Conservation (phyloP, 2,797 vertebrate species). For the Poecilia wingei region DNA sequence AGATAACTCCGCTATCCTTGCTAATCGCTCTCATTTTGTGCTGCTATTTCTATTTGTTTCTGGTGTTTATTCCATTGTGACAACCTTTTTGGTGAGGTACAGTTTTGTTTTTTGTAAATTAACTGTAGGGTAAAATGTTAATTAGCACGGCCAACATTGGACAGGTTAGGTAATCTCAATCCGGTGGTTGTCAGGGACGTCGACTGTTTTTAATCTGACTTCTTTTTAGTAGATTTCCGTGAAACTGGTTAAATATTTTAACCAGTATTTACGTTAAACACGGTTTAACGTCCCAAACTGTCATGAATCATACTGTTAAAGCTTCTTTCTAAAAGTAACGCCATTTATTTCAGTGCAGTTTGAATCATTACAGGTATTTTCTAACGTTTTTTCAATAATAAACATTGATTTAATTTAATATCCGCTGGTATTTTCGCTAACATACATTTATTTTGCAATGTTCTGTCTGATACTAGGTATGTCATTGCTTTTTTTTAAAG, state of each 20-base stretch:
- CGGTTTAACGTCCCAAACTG: background rate
- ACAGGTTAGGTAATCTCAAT: conserved; percentile 29
- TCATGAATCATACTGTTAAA: background rate
- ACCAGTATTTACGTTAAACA: background rate
- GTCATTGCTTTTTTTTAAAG: background rate
- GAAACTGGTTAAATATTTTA: background rate
- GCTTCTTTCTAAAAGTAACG: background rate
- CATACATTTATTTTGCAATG: background rate
- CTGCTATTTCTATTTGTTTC: background rate
- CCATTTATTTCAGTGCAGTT: background rate
- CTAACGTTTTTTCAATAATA: background rate
- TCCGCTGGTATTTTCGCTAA: background rate
- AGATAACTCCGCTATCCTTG: conserved; percentile 14
- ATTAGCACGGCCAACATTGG: conserved; percentile 42
- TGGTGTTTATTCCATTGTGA: background rate
- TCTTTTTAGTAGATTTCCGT: background rate
- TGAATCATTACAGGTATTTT: background rate
- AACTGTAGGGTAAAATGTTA: background rate
- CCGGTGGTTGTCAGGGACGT: background rate
- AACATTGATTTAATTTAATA: background rate
- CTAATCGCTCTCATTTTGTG: background rate
- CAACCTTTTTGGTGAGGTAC: background rate
- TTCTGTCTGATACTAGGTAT: background rate
- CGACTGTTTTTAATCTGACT: background rate
- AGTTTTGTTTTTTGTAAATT: background rate